Percentiles rank a stretch among this genome's conserved stretches.
Evolutionary conservation across 2,113 vertebrate genomes (phyloP).

Genomic region (Dendrocopos noguchii): DNA sequence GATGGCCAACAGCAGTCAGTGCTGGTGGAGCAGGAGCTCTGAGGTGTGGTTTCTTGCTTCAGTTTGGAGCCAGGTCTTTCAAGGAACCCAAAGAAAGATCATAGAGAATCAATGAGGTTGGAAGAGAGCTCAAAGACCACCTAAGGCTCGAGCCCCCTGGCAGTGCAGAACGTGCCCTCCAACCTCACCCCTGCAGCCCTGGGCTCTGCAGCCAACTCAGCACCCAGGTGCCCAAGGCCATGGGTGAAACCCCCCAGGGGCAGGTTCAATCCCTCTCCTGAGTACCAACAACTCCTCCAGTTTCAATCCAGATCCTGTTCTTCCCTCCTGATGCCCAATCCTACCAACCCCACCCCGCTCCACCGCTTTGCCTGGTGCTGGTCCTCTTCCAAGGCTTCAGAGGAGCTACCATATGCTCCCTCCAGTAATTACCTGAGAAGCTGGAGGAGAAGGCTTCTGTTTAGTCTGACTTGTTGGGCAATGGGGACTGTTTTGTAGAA

Average conservation of each 20-base stretch:
- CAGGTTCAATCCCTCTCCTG: rapidly evolving
- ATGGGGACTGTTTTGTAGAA: neutral
- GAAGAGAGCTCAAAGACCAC: too few species aligned
- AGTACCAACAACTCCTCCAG: neutral
- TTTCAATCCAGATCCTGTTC: neutral
- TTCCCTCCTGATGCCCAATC: neutral
- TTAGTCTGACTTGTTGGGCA: slow-evolving; percentile 2
- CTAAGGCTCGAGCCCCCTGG: neutral
- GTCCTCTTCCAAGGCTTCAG: neutral
- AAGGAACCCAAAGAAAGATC: too few species aligned
- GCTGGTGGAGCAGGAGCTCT: too few species aligned
- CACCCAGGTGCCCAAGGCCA: neutral
- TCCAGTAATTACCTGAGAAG: slow-evolving; percentile 28
- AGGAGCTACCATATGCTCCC: slow-evolving; percentile 40
- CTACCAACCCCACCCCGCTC: neutral
- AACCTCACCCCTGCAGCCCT: neutral
- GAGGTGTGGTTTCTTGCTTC: too few species aligned
- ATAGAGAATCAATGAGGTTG: too few species aligned
- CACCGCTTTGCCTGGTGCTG: neutral
- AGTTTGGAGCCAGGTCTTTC: too few species aligned
- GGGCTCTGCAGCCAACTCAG: rapidly evolving
- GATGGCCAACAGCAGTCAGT: too few species aligned
- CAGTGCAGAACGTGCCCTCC: neutral
- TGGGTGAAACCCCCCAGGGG: rapidly evolving
- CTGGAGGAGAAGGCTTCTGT: neutral